Percentiles rank a stretch among this genome's conserved stretches.
These are phyloP conservation scores for Selene dorsalis DNA, from an alignment of 2,797 vertebrate genomes.

Conservation along the genomic window DNA sequence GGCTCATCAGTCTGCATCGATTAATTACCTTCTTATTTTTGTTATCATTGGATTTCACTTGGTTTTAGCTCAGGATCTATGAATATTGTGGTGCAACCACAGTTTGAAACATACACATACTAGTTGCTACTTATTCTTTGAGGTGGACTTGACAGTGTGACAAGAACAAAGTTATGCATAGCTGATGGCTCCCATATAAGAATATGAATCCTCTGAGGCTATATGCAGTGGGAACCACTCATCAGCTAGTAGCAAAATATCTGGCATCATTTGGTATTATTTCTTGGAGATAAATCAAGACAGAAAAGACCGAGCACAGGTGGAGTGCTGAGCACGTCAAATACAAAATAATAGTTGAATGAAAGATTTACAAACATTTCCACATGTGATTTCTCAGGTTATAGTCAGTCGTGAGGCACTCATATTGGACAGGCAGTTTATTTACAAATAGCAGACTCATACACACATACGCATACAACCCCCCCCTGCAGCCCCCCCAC, in stretches of 20 bases:
- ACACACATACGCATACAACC: slow-evolving; percentile 47
- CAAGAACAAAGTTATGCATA: slow-evolving; percentile 35
- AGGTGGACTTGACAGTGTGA: slow-evolving; percentile 53
- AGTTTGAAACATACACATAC: slow-evolving; percentile 49
- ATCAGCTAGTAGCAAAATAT: slow-evolving; percentile 49
- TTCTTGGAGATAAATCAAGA: slow-evolving; percentile 33
- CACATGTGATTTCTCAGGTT: slow-evolving; percentile 68
- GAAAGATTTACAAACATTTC: slow-evolving; percentile 57
- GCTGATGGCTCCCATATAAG: slow-evolving; percentile 35
- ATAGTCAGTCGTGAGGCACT: slow-evolving; percentile 79
- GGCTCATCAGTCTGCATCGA: neutral
- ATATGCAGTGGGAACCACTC: slow-evolving; percentile 29
- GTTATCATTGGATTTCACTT: neutral
- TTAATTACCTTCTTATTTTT: neutral
- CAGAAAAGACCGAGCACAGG: slow-evolving; percentile 22
- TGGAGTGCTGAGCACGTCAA: slow-evolving; percentile 29
- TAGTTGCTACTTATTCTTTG: slow-evolving; percentile 41
- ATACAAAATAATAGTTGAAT: slow-evolving; percentile 44
- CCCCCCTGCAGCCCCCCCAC: too few species aligned
- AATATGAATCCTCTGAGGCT: slow-evolving; percentile 37
- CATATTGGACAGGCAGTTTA: slow-evolving; percentile 80
- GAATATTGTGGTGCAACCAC: slow-evolving; percentile 41
- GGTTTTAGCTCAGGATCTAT: slow-evolving; percentile 32
- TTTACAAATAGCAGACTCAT: slow-evolving; percentile 79
- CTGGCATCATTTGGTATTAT: slow-evolving; percentile 23